Evolutionary conservation across 2,113 vertebrate species (phyloP), one percentile per base, ranked within the genome.

Genomic region (Tylochromis polylepis): DNA sequence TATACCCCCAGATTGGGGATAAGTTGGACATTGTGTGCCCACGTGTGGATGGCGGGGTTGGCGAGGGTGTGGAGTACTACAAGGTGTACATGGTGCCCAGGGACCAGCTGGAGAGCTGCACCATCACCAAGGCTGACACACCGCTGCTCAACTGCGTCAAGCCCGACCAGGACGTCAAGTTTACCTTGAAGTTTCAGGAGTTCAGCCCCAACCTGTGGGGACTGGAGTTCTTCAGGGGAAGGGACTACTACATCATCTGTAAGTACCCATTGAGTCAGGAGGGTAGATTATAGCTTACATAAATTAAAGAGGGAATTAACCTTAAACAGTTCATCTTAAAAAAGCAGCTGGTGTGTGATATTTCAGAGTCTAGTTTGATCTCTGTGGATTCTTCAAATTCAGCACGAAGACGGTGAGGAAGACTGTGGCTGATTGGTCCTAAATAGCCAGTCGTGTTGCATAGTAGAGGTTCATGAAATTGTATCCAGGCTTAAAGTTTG

Each of bases 1-100:
- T 99, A 93, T 99, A 99, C 93, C 99, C 99, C 91, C 98, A 99
- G 94, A 99, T 99, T 92, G 99, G 99, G 95, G 98, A 99, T 95
- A 99, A 99, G 94, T 95, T 99, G 97, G 99, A 99, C 97, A 99
- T 99, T 95, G 99, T 99, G 95, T 99, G 99, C 96, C 99, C 99
- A 38, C 98, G 98, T 36, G 96, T 98, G 96, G 98, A 99, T 75
- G 97, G 98, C 91, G 98, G 97, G 91, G 96, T 96, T 92, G 62
- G 94, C 85, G 98, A 97, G 58, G 97, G 97, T 5, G 97, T 99
- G 96, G 98, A 99, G 96, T 99, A 97, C 96, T 99, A 98, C 95
- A 99, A 99, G 92, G 97, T 99, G 92, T 99, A 99, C 97, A 97
- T 99, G 98, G 98, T 99, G 93, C 97, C 99, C 91, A 97, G 97